phyloP scores from a whole-genome alignment of 2,113 vertebrate species.

The Ctenodactylus gundi region DNA sequence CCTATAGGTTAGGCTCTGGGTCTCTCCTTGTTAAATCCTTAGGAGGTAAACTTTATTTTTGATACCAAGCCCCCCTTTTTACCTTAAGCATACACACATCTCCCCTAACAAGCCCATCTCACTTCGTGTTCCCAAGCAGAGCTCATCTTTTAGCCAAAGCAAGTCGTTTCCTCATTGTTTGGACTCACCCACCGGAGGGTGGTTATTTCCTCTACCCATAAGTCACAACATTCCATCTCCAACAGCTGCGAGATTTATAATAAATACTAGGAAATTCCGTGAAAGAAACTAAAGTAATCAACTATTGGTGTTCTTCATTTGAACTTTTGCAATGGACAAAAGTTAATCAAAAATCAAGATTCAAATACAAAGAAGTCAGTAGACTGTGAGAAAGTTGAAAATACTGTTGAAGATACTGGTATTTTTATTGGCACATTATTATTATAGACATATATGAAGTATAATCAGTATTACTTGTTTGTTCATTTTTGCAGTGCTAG shows the following conservation, averaged over 20 bases:
- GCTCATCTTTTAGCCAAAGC: slow-evolving; percentile 6
- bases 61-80: background rate
- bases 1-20: background rate
- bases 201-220: background rate
- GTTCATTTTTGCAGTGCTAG: background rate
- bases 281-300: background rate
- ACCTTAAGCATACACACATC: background rate
- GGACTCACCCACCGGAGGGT: background rate
- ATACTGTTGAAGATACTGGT: background rate
- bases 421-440: background rate
- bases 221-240: background rate
- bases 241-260: background rate
- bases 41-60: background rate
- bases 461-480: background rate
- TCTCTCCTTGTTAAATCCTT: background rate
- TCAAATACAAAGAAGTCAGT: background rate
- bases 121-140: background rate
- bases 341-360: background rate
- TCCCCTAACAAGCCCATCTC: background rate
- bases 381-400: background rate
- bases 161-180: background rate
- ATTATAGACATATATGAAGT: background rate
- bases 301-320: background rate
- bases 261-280: background rate
- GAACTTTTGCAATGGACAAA: slow-evolving; percentile 1